phyloP scores from a whole-genome alignment of 2,888 invertebrate species.

The Platypus cylindrus region DNA sequence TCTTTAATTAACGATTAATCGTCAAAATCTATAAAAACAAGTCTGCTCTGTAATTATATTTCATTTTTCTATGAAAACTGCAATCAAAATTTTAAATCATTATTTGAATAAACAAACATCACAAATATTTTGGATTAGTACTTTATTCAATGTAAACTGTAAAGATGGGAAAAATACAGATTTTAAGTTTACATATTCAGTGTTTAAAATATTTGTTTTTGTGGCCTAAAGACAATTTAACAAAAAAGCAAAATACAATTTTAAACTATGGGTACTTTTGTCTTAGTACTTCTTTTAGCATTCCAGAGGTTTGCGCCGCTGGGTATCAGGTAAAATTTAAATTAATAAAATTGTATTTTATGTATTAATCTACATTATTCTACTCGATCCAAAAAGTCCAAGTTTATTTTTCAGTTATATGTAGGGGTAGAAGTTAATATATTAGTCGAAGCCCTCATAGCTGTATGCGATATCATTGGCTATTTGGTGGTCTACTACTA shows the following conservation, averaged over 20 bases:
- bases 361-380: not conserved
- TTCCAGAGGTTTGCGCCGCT: conserved; percentile 6
- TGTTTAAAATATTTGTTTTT: conserved; percentile 6
- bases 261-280: conserved; percentile 7
- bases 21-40: too few species aligned
- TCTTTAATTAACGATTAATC: too few species aligned
- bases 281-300: conserved; percentile 2
- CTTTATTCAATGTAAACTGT: too few species aligned
- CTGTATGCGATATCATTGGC: conserved; percentile 8
- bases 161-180: conserved; percentile 4
- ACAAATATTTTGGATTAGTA: too few species aligned
- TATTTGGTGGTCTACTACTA: conserved; percentile 7
- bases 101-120: too few species aligned
- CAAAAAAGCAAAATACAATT: conserved; percentile 2
- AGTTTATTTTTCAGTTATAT: too few species aligned
- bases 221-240: conserved; percentile 5
- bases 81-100: too few species aligned
- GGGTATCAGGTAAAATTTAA: conserved; percentile 11
- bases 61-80: too few species aligned
- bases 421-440: conserved; percentile 9
- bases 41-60: too few species aligned
- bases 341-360: not conserved
- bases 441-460: conserved; percentile 10
- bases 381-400: too few species aligned
- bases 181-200: conserved; percentile 6